phyloP scores from a whole-genome alignment of 2,888 invertebrate genomes.

The Harpagoxenus sublaevis region DNA sequence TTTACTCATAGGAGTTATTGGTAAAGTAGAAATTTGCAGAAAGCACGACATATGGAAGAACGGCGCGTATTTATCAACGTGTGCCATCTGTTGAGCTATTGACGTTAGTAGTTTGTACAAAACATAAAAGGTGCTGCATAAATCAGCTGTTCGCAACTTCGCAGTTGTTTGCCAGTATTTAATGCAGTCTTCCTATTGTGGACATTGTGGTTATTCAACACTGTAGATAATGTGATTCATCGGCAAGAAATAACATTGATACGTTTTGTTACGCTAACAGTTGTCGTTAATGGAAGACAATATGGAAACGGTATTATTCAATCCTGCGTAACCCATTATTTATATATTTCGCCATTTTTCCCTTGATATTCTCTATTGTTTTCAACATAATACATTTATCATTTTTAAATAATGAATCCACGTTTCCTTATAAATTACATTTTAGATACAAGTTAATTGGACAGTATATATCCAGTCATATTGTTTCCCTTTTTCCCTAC shows the following conservation, averaged over 20 bases:
- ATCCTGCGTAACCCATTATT: not conserved
- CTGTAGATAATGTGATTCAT: not conserved
- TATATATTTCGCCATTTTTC: not conserved
- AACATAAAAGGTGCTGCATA: too few relatives aligned
- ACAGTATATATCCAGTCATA: not conserved
- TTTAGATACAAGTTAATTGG: not conserved
- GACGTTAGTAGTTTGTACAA: not conserved
- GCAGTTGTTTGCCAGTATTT: not conserved
- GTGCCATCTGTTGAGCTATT: constrained; percentile 6
- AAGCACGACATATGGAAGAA: not conserved
- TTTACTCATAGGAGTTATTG: not conserved
- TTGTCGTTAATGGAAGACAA: not conserved
- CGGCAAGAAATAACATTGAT: not conserved
- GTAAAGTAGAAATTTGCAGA: not conserved
- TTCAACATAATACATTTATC: not conserved
- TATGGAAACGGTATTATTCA: constrained; percentile 22
- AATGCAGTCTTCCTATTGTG: not conserved
- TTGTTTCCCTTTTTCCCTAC: not conserved
- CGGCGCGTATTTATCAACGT: not conserved
- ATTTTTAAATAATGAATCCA: not conserved
- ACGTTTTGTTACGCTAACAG: not conserved
- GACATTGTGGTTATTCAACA: not conserved
- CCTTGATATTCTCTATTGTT: not conserved
- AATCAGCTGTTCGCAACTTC: not conserved
- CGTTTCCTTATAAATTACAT: not conserved